Conservation (phyloP, 2,888 invertebrate genomes). For the Herminia tarsipennalis region DNA sequence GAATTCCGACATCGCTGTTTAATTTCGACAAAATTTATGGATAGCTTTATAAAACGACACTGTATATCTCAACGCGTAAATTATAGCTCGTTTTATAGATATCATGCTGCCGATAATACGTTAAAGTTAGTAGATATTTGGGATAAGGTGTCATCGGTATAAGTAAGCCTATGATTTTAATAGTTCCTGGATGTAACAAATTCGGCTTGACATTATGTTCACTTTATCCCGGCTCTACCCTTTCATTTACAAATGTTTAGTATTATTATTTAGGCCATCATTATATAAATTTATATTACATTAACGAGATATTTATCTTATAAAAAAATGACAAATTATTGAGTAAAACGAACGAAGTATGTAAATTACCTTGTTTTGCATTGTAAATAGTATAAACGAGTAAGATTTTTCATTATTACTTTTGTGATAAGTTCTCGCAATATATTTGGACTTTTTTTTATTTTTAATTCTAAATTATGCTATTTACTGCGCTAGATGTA, state of each 20-base stretch:
- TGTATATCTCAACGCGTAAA: slow-evolving; percentile 73
- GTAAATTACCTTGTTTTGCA: slow-evolving; percentile 77
- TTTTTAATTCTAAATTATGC: slow-evolving; percentile 53
- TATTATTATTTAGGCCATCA: slow-evolving; percentile 79
- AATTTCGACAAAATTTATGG: slow-evolving; percentile 52
- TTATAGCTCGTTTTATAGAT: slow-evolving; percentile 67
- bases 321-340: slow-evolving; percentile 79
- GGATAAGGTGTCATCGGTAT: slow-evolving; percentile 53
- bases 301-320: slow-evolving; percentile 74
- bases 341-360: slow-evolving; percentile 72
- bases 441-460: slow-evolving; percentile 53
- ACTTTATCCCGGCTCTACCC: slow-evolving; percentile 46
- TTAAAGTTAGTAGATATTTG: slow-evolving; percentile 60
- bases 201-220: slow-evolving; percentile 43
- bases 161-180: slow-evolving; percentile 47
- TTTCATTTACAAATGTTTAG: slow-evolving; percentile 61
- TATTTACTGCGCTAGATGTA: slow-evolving; percentile 67
- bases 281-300: slow-evolving; percentile 76
- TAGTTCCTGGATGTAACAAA: slow-evolving; percentile 42
- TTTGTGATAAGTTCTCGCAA: slow-evolving; percentile 81
- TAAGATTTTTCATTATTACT: slow-evolving; percentile 58
- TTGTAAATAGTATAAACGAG: slow-evolving; percentile 79
- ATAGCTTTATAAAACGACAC: slow-evolving; percentile 66
- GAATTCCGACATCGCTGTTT: slow-evolving; percentile 46
- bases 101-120: slow-evolving; percentile 64